A percentile compares a stretch with the other conserved stretches of the same genome.
Conservation (phyloP, 2,888 invertebrate genomes). For the Sympetrum striolatum region DNA sequence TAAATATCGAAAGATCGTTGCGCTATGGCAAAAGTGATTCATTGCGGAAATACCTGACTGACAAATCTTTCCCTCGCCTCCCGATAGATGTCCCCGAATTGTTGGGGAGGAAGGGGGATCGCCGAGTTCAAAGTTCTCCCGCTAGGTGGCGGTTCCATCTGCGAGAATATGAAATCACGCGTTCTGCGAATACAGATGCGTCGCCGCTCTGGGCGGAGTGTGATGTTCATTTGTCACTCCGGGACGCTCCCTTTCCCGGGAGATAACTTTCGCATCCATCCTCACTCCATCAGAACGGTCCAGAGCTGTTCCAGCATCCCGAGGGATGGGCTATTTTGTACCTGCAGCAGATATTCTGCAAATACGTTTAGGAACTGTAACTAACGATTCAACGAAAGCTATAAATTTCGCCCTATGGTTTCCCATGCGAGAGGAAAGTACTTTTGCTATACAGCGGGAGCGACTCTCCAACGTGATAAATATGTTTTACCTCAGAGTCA, state of each 20-base stretch:
- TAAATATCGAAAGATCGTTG: not conserved
- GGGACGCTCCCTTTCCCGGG: not conserved
- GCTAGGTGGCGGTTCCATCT: not conserved
- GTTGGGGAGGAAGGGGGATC: not conserved
- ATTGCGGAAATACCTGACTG: not conserved
- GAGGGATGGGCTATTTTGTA: too few relatives aligned
- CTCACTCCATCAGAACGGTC: not conserved
- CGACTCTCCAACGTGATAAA: too few relatives aligned
- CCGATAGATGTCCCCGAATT: not conserved
- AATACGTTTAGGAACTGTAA: too few relatives aligned
- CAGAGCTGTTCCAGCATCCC: too few relatives aligned
- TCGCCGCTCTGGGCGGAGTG: not conserved
- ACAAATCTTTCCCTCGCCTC: not conserved
- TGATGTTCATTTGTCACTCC: conserved; percentile 38
- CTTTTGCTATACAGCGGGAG: too few relatives aligned
- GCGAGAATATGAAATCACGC: conserved; percentile 28
- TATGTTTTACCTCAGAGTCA: too few relatives aligned
- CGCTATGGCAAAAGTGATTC: not conserved
- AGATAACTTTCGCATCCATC: not conserved
- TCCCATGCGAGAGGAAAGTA: too few relatives aligned
- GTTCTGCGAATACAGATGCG: conserved; percentile 7
- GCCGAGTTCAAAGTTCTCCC: not conserved
- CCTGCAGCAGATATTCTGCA: too few relatives aligned
- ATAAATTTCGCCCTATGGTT: too few relatives aligned
- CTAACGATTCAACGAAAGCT: too few relatives aligned